Evolutionary conservation across 2,113 vertebrate genomes (phyloP), one percentile per base, ranked within the genome.

Genomic region (Ciconia boyciana): DNA sequence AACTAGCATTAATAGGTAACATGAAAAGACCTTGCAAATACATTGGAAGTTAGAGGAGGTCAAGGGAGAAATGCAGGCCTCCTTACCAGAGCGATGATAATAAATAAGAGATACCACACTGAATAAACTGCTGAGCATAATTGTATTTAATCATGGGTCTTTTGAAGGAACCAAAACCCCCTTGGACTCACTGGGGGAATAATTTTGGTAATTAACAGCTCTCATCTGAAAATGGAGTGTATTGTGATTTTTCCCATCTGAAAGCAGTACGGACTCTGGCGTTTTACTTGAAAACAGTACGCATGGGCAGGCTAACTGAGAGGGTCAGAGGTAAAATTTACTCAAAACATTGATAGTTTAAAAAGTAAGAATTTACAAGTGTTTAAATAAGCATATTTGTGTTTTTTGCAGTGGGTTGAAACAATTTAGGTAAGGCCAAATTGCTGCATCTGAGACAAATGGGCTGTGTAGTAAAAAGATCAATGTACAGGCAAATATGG

Each of bases 1-100:
- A 65, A 41, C 22, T 22, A 12, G 11, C 22, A 25, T 20, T 84
- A 22, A 25, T 48, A 58, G 39, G 18, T 9, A 58, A 31, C 9
- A 5, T 16, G 9, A 60, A 55, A 64, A 82, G 44, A 2, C 25
- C 16, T 68, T 64, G 31, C 16, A 69, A 66, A 52, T 25, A 31
- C 5, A 2, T 6, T 36, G 46, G 24, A 66, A 82, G 20, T n/a
- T 13, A 31, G 22, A 64, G 18, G 44, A 80, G 39, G 49, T n/a
- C 1, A 4, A 69, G 41, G 36, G 77, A 52, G 39, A 44, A 55
- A 36, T 0, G 0, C 17, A 16, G 25, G 3, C 21, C 29, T 32
- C 7, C 60, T 86, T 68, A 34, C 15, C 41, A 32, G 7, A 28
- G 9, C 11, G 26, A 25, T 46, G n/a, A 34, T 65, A 9, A 17